These are phyloP conservation scores for Manis javanica DNA, from an alignment of 2,797 vertebrate genomes.

Conservation along the genomic window DNA sequence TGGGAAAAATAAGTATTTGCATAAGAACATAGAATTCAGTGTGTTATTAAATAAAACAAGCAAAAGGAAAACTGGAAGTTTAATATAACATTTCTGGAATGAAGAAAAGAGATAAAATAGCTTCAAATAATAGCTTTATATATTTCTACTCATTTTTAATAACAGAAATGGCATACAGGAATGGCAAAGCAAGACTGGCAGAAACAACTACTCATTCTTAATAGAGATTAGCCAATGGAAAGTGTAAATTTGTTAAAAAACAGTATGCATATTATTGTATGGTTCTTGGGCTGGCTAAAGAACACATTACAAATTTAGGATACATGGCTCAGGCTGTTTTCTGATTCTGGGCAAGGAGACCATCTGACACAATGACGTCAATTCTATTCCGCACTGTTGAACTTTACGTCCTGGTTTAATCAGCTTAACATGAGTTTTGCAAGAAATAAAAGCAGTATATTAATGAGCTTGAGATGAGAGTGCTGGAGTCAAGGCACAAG, in stretches of 20 bases:
- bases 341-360: slow-evolving; percentile 51
- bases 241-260: neutral
- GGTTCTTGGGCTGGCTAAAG: slow-evolving; percentile 32
- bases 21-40: neutral
- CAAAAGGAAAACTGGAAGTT: slow-evolving; percentile 40
- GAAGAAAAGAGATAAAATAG: slow-evolving; percentile 17
- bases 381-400: slow-evolving; percentile 62
- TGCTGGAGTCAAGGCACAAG: slow-evolving; percentile 37
- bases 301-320: slow-evolving; percentile 27
- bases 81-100: neutral
- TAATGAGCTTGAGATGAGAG: slow-evolving; percentile 63
- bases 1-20: slow-evolving; percentile 3
- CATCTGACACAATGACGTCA: slow-evolving; percentile 58
- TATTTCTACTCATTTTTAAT: slow-evolving; percentile 35
- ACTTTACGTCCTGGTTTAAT: slow-evolving; percentile 62
- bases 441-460: slow-evolving; percentile 59
- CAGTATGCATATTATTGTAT: neutral
- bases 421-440: slow-evolving; percentile 55
- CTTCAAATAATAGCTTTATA: neutral
- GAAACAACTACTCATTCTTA: slow-evolving; percentile 40
- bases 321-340: neutral
- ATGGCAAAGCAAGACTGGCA: slow-evolving; percentile 17
- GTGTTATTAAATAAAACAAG: slow-evolving; percentile 46
- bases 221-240: slow-evolving; percentile 35
- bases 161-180: slow-evolving; percentile 40